Evolutionary conservation across 2,888 invertebrate species (phyloP).

Genomic region (Cataglyphis altisquamis): DNA sequence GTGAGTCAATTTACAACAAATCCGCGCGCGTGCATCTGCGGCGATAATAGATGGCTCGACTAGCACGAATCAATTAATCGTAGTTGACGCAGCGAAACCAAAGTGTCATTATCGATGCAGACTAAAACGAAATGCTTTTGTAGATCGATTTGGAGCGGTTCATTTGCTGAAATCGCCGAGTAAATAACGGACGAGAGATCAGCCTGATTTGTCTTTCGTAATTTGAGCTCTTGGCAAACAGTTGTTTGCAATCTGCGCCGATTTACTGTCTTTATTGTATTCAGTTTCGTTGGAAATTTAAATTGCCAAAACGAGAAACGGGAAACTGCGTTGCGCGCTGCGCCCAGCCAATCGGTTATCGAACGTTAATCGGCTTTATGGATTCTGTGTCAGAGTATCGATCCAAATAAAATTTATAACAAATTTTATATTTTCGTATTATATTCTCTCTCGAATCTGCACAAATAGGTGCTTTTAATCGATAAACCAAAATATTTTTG

Average conservation of each 20-base stretch:
- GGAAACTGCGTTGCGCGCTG: slow-evolving; percentile 28
- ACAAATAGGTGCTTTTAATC: slow-evolving; percentile 41
- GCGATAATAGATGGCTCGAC: slow-evolving; percentile 73
- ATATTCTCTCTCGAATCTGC: slow-evolving; percentile 14
- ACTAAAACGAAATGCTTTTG: slow-evolving; percentile 72
- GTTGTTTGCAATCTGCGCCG: slow-evolving; percentile 36
- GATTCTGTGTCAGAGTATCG: slow-evolving; percentile 49
- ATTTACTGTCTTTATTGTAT: slow-evolving; percentile 50
- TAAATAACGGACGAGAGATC: slow-evolving; percentile 61
- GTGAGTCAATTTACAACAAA: slow-evolving; percentile 70
- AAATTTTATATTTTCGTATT: slow-evolving; percentile 31
- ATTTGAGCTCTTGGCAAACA: slow-evolving; percentile 55
- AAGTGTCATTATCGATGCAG: slow-evolving; percentile 74
- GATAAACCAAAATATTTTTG: slow-evolving; percentile 13
- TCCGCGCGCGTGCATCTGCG: slow-evolving; percentile 44
- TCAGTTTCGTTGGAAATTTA: slow-evolving; percentile 49
- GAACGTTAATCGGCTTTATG: slow-evolving; percentile 54
- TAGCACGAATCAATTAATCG: slow-evolving; percentile 77
- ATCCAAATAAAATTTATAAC: slow-evolving; percentile 46
- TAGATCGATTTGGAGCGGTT: slow-evolving; percentile 68
- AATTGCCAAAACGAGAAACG: slow-evolving; percentile 53
- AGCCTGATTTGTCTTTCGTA: slow-evolving; percentile 60
- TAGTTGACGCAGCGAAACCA: slow-evolving; percentile 74
- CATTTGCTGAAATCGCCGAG: slow-evolving; percentile 68
- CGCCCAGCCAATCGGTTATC: slow-evolving; percentile 26